A percentile compares a stretch with the other conserved stretches of the same genome.
These are phyloP conservation scores for Eremobia ochroleuca DNA, from an alignment of 2,888 invertebrate genomes.

Conservation along the genomic window DNA sequence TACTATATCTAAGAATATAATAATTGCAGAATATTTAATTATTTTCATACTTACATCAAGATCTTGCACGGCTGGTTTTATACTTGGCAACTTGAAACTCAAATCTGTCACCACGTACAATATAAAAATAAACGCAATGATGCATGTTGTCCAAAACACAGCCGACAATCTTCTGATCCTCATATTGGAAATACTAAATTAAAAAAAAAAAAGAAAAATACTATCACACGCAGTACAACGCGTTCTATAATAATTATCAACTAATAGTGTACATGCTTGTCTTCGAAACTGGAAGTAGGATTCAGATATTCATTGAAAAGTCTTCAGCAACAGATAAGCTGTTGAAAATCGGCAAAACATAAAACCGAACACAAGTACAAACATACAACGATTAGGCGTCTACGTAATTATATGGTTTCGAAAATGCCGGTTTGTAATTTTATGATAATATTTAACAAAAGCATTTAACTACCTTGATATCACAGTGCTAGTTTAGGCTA, in stretches of 20 bases:
- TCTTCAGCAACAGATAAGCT: neutral
- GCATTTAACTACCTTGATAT: conserved; percentile 35
- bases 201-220: conserved; percentile 5
- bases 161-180: conserved; percentile 91
- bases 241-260: conserved; percentile 3
- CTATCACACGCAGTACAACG: neutral
- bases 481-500: conserved; percentile 24
- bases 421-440: conserved; percentile 39
- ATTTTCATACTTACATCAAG: conserved; percentile 88
- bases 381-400: conserved; percentile 28
- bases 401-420: conserved; percentile 12
- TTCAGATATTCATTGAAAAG: neutral
- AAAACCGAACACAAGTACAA: conserved; percentile 25
- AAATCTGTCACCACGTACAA: conserved; percentile 93
- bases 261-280: neutral
- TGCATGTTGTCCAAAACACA: conserved; percentile 91
- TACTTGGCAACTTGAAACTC: conserved; percentile 91
- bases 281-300: conserved; percentile 5
- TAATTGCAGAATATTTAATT: neutral
- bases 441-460: conserved; percentile 23
- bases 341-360: conserved; percentile 28
- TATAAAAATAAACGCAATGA: conserved; percentile 92
- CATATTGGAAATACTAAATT: conserved; percentile 79
- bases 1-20: neutral
- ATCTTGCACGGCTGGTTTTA: conserved; percentile 89